Percentiles rank a stretch among this genome's conserved stretches.
Conservation (phyloP, 1,140 invertebrate genomes). For the Nomia melanderi region DNA sequence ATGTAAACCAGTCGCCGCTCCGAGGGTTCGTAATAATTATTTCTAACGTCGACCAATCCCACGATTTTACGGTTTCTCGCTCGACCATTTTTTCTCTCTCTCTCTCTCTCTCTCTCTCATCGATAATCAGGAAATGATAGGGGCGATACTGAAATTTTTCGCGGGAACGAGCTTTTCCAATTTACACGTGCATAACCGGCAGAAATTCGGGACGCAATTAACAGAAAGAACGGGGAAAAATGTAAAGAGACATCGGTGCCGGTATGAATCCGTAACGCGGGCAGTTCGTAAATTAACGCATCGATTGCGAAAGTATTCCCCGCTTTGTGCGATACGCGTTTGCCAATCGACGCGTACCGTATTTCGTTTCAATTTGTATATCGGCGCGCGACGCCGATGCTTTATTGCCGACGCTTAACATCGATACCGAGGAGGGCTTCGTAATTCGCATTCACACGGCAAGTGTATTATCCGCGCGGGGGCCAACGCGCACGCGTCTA, state of each 20-base stretch:
- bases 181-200: background rate
- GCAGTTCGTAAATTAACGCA: background rate
- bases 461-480: slow-evolving; percentile 64
- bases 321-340: slow-evolving; percentile 16
- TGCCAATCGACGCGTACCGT: background rate
- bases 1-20: background rate
- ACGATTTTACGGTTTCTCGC: too few relatives aligned
- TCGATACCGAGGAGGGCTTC: slow-evolving; percentile 63
- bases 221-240: background rate
- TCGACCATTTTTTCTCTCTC: too few relatives aligned
- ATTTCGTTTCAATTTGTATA: slow-evolving; percentile 42
- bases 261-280: background rate
- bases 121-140: too few relatives aligned
- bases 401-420: slow-evolving; percentile 64
- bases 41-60: too few relatives aligned
- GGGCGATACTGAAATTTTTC: too few relatives aligned
- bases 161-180: too few relatives aligned
- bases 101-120: too few relatives aligned
- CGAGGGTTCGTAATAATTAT: too few relatives aligned
- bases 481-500: slow-evolving; percentile 48
- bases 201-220: background rate
- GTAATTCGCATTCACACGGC: slow-evolving; percentile 60
- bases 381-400: slow-evolving; percentile 5
- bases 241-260: background rate
- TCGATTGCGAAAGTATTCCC: background rate